Evolutionary conservation across 2,888 invertebrate genomes (phyloP).

Genomic region (Pherbina coryleti): DNA sequence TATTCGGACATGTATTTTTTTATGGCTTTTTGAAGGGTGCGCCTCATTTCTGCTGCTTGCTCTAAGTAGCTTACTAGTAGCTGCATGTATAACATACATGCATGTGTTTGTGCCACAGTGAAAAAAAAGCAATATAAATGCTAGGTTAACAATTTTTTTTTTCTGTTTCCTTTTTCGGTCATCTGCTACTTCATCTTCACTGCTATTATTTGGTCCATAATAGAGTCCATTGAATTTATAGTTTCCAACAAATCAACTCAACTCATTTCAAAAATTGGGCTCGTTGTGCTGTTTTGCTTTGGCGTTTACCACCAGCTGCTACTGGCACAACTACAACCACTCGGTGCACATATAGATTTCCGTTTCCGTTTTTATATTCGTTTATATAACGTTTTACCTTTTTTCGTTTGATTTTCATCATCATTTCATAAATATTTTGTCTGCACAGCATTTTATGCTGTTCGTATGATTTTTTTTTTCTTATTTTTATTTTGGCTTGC

Average conservation of each 20-base stretch:
- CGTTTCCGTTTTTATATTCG: neutral
- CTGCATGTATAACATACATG: neutral
- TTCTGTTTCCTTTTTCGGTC: neutral
- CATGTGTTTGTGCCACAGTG: too few relatives aligned
- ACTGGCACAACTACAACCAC: neutral
- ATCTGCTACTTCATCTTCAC: neutral
- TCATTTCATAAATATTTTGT: conserved; percentile 2
- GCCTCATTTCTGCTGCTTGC: neutral
- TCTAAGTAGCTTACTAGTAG: conserved; percentile 8
- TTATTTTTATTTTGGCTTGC: neutral
- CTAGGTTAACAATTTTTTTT: neutral
- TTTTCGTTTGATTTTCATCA: neutral
- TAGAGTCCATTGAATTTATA: conserved; percentile 18
- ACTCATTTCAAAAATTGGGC: neutral
- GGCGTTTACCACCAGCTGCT: neutral
- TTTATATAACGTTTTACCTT: neutral
- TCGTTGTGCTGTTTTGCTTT: neutral
- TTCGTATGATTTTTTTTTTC: neutral
- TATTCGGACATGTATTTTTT: too few relatives aligned
- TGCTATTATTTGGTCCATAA: conserved; percentile 6
- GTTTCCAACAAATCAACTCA: conserved; percentile 11
- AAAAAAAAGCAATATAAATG: neutral
- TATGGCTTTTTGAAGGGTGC: neutral
- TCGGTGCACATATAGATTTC: neutral
- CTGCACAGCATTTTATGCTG: neutral